A percentile compares a stretch with the other conserved stretches of the same genome.
These are phyloP conservation scores for Eledone cirrhosa DNA, from an alignment of 2,888 invertebrate species.

Conservation along the genomic window DNA sequence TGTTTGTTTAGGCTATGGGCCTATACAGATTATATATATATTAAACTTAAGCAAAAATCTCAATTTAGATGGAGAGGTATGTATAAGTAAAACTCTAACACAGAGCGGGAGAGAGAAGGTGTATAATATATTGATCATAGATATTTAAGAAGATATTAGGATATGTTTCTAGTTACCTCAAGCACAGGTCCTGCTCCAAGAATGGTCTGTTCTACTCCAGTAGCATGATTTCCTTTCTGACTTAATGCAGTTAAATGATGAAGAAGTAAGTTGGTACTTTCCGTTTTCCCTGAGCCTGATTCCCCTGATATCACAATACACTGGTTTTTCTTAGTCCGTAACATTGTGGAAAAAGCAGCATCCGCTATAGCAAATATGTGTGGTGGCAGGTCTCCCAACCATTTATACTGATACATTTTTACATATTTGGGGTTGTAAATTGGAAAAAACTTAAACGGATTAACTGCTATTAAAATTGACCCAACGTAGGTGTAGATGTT, in stretches of 20 bases:
- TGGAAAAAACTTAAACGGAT: constrained; percentile 88
- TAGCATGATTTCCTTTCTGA: constrained; percentile 84
- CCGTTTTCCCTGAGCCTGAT: constrained; percentile 95
- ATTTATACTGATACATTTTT: constrained; percentile 90
- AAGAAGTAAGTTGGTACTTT: constrained; percentile 92
- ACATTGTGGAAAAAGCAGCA: constrained; percentile 93
- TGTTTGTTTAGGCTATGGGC: too few relatives aligned
- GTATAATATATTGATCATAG: too few relatives aligned
- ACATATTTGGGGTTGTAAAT: constrained; percentile 98
- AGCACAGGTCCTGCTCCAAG: constrained; percentile 94
- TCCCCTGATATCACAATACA: constrained; percentile 96
- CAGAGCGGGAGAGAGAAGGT: too few relatives aligned
- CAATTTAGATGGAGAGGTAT: too few relatives aligned
- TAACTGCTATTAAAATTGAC: constrained; percentile 92
- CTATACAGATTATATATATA: too few relatives aligned
- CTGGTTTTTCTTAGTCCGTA: constrained; percentile 87
- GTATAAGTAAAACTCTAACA: too few relatives aligned
- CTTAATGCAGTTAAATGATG: constrained; percentile 94
- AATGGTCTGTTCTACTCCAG: constrained; percentile 96
- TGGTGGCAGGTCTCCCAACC: constrained; percentile 90
- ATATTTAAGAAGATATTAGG: too few relatives aligned
- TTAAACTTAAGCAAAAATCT: too few relatives aligned
- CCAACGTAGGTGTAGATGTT: constrained; percentile 97
- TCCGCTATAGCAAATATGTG: constrained; percentile 97
- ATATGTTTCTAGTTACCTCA: constrained; percentile 71